A percentile compares a stretch with the other conserved stretches of the same genome.
Evolutionary conservation across 1,140 invertebrate species (phyloP).

Genomic region (Pseudoatta argentina): DNA sequence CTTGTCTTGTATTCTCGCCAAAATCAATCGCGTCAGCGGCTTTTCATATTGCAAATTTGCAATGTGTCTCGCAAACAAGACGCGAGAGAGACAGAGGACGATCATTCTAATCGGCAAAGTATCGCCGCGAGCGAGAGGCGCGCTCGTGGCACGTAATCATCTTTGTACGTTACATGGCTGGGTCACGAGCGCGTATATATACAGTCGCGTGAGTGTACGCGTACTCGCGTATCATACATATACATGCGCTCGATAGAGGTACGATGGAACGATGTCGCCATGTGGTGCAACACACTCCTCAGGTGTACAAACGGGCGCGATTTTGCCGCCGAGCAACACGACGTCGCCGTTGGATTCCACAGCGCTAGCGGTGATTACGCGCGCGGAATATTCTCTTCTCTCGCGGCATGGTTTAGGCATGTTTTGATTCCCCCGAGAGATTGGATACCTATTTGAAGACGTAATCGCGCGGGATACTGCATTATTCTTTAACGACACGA

Average conservation of each 20-base stretch:
- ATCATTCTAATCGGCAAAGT: not conserved
- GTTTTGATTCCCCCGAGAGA: conserved; percentile 1
- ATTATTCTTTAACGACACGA: not conserved
- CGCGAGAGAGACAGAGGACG: not conserved
- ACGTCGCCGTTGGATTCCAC: conserved; percentile 39
- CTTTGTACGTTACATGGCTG: conserved; percentile 55
- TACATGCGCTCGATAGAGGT: not conserved
- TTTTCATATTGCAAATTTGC: not conserved
- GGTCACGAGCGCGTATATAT: conserved; percentile 47
- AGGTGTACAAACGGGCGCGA: conserved; percentile 59
- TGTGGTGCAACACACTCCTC: conserved; percentile 75
- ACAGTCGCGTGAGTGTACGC: conserved; percentile 30
- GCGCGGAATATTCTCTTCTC: conserved; percentile 12
- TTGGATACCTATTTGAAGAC: not conserved
- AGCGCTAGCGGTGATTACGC: conserved; percentile 22
- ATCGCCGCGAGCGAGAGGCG: conserved; percentile 30
- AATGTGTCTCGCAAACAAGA: not conserved
- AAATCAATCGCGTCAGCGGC: not conserved
- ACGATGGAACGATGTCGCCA: conserved; percentile 74
- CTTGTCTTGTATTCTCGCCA: conserved; percentile 5
- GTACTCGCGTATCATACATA: conserved; percentile 10
- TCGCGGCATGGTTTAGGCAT: conserved; percentile 16
- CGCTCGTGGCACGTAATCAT: conserved; percentile 46
- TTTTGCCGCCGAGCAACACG: conserved; percentile 19
- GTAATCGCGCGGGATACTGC: not conserved